Evolutionary conservation across 2,797 vertebrate genomes (phyloP), one percentile per base, ranked within the genome.

Genomic region (Australoheros facetus): DNA sequence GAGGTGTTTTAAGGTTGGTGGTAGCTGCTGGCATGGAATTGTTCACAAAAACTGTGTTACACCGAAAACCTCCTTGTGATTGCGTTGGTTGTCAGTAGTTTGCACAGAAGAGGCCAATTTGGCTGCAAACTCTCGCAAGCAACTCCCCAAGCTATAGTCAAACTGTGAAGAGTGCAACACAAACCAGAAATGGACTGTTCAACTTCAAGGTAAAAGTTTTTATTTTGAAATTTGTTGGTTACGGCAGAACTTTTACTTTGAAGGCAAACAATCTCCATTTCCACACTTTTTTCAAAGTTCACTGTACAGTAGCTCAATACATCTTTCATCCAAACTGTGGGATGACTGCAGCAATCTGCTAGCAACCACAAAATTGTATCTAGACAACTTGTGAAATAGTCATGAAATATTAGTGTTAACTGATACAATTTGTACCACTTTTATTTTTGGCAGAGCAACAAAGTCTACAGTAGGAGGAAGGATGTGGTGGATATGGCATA

Each of bases 101-200:
- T 64, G 39, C 26, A 26, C 3, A 26, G 21, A 45, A 45, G 39
- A 9, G 1, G 1, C 60, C 14, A 45, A 28, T 26, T 45, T 64
- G 0, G 39, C 37, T 45, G 10, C 0, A 0, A 64, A 1, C 60
- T 45, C 37, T 45, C 12, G 16, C 14, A 4, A 3, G 1, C 8
- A 10, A 45, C 60, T 45, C 60, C 13, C 37, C 2, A 1, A 64
- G 21, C 39, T 45, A 14, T 26, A 64, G 60, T 26, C 21, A 0
- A 45, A 26, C 2, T 64, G 4, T 0, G 17, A 48, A 19, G 30
- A 58, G 56, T 59, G 30, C 30, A 34, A 34, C 17, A 34, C 17
- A 59, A 59, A 37, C 10, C 37, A 37, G 3, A 37, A 37, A 37
- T 37, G 37, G 57, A 1, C 30, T 3, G 3, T 28, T 12, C 10